Conservation (phyloP, 1,140 invertebrate genomes). For the Tetragonula clypearis region DNA sequence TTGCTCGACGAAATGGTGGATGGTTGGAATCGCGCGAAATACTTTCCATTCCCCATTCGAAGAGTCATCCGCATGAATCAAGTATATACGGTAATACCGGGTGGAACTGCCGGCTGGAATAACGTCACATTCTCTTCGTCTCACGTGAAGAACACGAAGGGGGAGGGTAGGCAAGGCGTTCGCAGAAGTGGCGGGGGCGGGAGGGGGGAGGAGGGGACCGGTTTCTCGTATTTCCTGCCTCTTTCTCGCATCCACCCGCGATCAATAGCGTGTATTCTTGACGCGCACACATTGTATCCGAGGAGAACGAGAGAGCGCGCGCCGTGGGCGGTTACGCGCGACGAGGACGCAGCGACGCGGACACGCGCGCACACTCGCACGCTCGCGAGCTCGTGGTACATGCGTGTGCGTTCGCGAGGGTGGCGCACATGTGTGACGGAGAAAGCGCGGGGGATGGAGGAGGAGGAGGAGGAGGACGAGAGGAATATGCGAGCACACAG, state of each 20-base stretch:
- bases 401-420: slow-evolving; percentile 31
- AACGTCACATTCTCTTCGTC: slow-evolving; percentile 46
- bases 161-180: slow-evolving; percentile 55
- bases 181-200: slow-evolving; percentile 9
- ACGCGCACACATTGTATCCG: slow-evolving; percentile 75
- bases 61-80: slow-evolving; percentile 22
- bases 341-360: background rate
- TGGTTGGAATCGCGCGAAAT: background rate
- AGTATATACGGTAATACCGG: slow-evolving; percentile 33
- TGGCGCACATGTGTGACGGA: slow-evolving; percentile 32
- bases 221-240: slow-evolving; percentile 71
- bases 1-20: background rate
- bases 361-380: slow-evolving; percentile 1
- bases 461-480: slow-evolving; percentile 19
- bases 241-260: slow-evolving; percentile 72
- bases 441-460: slow-evolving; percentile 16
- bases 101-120: slow-evolving; percentile 11
- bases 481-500: slow-evolving; percentile 50
- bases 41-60: slow-evolving; percentile 15
- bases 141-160: slow-evolving; percentile 53
- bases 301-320: slow-evolving; percentile 43
- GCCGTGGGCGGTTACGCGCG: background rate
- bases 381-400: slow-evolving; percentile 3
- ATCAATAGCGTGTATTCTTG: slow-evolving; percentile 78
- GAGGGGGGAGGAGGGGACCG: slow-evolving; percentile 24